phyloP scores from a whole-genome alignment of 2,113 vertebrate genomes.

The Alouatta palliata region DNA sequence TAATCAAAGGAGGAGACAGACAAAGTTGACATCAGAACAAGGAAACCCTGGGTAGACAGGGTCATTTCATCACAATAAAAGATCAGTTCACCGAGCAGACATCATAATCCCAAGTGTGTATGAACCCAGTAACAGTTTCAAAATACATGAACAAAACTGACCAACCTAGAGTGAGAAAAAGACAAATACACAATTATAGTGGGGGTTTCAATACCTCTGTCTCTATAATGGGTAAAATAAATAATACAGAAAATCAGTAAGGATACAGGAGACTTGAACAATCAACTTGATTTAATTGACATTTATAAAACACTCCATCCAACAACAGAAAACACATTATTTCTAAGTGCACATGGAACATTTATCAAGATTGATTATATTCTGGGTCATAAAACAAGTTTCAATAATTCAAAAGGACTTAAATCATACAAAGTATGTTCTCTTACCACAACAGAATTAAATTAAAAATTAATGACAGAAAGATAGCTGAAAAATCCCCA shows the following conservation, averaged over 20 bases:
- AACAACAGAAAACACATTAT: background rate
- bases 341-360: background rate
- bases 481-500: no score
- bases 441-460: background rate
- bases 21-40: slow-evolving; percentile 6
- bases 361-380: background rate
- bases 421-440: background rate
- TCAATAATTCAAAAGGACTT: background rate
- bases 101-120: background rate
- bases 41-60: background rate
- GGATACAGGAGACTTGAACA: background rate
- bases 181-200: background rate
- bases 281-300: background rate
- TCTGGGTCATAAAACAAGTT: background rate
- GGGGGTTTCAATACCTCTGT: background rate
- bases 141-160: slow-evolving; percentile 22
- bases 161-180: background rate
- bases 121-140: background rate
- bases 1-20: slow-evolving; percentile 18
- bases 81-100: background rate
- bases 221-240: background rate
- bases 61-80: background rate
- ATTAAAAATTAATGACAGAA: background rate
- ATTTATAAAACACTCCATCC: background rate
- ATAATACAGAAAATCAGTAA: background rate